A percentile compares a stretch with the other conserved stretches of the same genome.
phyloP scores from a whole-genome alignment of 2,888 invertebrate genomes.

The Drosophila testacea region DNA sequence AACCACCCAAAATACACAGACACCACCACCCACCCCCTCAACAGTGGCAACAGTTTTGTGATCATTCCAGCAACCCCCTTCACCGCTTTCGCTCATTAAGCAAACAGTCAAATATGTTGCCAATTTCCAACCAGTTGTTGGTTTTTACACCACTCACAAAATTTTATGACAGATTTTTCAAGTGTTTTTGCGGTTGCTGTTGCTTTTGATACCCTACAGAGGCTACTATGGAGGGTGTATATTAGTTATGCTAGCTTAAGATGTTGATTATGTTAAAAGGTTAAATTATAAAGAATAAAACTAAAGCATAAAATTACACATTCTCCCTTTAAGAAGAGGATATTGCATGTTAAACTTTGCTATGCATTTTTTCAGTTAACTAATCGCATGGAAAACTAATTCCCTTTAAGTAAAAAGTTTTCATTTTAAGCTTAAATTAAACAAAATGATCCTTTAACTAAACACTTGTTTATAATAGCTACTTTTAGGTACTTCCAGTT shows the following conservation, averaged over 20 bases:
- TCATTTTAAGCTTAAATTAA: too few species aligned
- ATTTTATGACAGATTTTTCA: conserved; percentile 79
- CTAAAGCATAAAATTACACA: too few species aligned
- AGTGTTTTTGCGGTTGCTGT: conserved; percentile 60
- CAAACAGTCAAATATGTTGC: conserved; percentile 78
- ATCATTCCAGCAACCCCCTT: conserved; percentile 33
- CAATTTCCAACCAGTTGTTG: conserved; percentile 75
- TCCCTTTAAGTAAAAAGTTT: too few species aligned
- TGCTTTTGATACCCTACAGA: conserved; percentile 22
- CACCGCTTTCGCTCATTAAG: conserved; percentile 64
- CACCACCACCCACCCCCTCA: conserved; percentile 36
- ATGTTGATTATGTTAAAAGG: not conserved
- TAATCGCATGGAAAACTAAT: too few species aligned
- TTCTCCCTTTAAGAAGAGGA: too few species aligned
- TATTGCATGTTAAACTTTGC: too few species aligned
- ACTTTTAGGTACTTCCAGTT: too few species aligned
- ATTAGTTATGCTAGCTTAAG: not conserved
- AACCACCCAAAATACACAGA: conserved; percentile 23
- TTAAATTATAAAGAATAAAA: not conserved
- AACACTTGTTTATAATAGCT: too few species aligned
- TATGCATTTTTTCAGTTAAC: too few species aligned
- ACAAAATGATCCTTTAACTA: too few species aligned
- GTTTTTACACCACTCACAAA: conserved; percentile 64
- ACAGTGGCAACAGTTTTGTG: conserved; percentile 11
- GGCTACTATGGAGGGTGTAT: not conserved